Evolutionary conservation across 2,888 invertebrate species (phyloP).

Genomic region (Caenorhabditis macrosperma): DNA sequence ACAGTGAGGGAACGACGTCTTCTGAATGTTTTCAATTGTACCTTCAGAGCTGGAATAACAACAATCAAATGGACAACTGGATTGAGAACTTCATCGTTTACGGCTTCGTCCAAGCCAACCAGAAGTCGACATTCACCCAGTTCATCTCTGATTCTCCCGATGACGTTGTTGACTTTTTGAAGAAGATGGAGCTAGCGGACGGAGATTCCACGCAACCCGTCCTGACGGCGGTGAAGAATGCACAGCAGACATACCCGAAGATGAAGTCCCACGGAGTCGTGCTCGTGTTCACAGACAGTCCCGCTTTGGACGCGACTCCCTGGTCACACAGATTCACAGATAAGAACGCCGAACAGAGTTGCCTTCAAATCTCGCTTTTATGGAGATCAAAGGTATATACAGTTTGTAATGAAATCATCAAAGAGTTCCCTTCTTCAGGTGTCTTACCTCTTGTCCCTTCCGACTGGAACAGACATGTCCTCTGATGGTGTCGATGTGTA

Average conservation of each 20-base stretch:
- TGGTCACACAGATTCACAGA: slow-evolving; percentile 45
- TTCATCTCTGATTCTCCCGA: not conserved
- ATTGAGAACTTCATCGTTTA: slow-evolving; percentile 54
- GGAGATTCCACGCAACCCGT: slow-evolving; percentile 50
- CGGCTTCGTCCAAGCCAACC: slow-evolving; percentile 27
- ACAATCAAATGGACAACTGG: slow-evolving; percentile 23
- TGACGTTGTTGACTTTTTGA: slow-evolving; percentile 12
- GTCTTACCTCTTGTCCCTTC: slow-evolving; percentile 18
- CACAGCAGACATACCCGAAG: slow-evolving; percentile 37
- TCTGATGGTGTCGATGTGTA: slow-evolving; percentile 31
- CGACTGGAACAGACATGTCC: slow-evolving; percentile 1
- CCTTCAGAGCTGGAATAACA: slow-evolving; percentile 7
- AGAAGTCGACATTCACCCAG: not conserved
- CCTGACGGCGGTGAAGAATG: slow-evolving; percentile 31
- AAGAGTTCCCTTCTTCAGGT: slow-evolving; percentile 1
- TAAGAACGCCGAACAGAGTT: slow-evolving; percentile 39
- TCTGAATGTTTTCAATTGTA: not conserved
- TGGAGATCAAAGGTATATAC: slow-evolving; percentile 52
- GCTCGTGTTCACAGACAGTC: slow-evolving; percentile 43
- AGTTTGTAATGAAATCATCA: not conserved
- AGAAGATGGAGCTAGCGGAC: slow-evolving; percentile 11
- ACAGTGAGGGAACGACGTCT: slow-evolving; percentile 12
- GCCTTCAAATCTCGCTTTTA: slow-evolving; percentile 53
- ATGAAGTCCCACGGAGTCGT: slow-evolving; percentile 52
- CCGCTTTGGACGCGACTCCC: slow-evolving; percentile 38